Base-by-base conservation (phyloP, 2,797 vertebrate species). In the Gobionotothen gibberifrons region DNA sequence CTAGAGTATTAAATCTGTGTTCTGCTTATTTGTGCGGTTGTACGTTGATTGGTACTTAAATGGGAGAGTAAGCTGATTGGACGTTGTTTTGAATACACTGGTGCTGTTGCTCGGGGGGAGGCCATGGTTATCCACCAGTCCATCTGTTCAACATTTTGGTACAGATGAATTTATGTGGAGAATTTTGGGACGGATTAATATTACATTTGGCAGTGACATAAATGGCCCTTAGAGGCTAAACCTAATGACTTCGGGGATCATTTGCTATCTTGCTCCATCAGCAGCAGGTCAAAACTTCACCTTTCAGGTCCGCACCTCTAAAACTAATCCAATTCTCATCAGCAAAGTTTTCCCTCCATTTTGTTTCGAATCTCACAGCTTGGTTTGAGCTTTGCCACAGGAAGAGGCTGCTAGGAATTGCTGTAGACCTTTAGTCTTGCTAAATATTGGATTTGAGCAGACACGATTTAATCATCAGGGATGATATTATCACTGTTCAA, bases 131-230 rank as follows among this genome's bases (percentile, higher is more conserved):
- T 72, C 47, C 42, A 68, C 11, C 58, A 14, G 57, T 36, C 80
- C 83, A 86, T 89, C 85, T 89, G 85, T 80, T 76, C 75, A 71
- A 81, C 47, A 69, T 63, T 79, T 74, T 61, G 62, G 61, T 66
- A 26, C 76, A 75, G 74, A 85, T 76, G 84, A 82, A 85, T 83
- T 83, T 73, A 77, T 61, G 12, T 64, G 52, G 66, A 76, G 62
- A 86, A 85, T 46, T 53, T 66, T 43, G 40, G 49, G 42, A 44
- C 74, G 66, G 79, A 84, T 84, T 86, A 83, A 48, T 19, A 69
- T 64, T 65, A 36, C 60, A 64, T 79, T 60, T 76, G 48, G 36
- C 69, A 56, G 48, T 56, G 21, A 51, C 63, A 67, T 77, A 65
- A 47, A 79, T 49, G 36, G 36, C 36, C 48, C 56, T 21, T 26